phyloP scores from a whole-genome alignment of 2,797 vertebrate species.

The Lycodopsis pacificus region DNA sequence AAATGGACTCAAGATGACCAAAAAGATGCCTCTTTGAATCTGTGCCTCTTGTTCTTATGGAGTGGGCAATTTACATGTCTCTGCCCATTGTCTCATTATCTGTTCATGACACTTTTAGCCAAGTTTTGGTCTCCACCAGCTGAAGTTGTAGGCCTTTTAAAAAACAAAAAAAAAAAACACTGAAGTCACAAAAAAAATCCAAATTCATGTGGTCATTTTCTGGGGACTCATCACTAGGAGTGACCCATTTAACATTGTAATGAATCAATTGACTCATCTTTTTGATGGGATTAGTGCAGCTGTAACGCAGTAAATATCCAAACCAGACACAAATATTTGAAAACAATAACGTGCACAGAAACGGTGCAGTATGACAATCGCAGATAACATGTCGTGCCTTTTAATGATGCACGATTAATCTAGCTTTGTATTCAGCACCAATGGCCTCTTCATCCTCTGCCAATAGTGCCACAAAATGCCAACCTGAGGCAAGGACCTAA shows the following conservation, averaged over 20 bases:
- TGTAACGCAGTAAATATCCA: neutral
- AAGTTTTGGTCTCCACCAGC: neutral
- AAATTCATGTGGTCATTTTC: neutral
- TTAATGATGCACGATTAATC: constrained; percentile 8
- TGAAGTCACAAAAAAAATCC: neutral
- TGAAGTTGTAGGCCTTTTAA: neutral
- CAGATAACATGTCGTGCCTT: constrained; percentile 1
- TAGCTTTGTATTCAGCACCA: constrained; percentile 31
- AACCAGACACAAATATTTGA: neutral
- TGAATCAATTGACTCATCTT: neutral
- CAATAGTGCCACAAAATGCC: constrained; percentile 21
- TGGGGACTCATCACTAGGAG: neutral
- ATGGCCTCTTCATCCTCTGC: neutral
- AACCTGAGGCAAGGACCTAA: constrained; percentile 6
- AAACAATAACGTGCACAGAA: neutral
- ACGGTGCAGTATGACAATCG: neutral
- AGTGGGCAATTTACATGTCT: neutral
- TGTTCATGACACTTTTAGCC: neutral
- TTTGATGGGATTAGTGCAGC: neutral
- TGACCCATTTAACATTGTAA: neutral
- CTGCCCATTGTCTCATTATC: neutral
- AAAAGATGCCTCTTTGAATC: neutral
- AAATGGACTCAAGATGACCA: neutral
- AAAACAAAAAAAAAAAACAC: too few species aligned
- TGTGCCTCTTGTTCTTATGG: neutral